phyloP scores from a whole-genome alignment of 1,140 invertebrate genomes.

The Diuraphis noxia region DNA sequence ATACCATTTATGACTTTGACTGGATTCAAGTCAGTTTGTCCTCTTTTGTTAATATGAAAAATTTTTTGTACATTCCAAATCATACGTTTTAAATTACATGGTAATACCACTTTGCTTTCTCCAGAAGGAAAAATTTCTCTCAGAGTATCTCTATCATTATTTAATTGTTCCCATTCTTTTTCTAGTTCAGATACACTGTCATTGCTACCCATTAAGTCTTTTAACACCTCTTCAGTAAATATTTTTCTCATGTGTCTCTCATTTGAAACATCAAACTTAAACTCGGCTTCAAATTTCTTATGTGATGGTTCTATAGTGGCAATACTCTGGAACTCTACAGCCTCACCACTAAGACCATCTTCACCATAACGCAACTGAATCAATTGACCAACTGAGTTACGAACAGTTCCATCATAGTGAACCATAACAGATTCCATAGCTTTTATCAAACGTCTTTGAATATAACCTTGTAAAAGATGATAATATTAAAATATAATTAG shows the following conservation, averaged over 20 bases:
- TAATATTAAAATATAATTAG: not conserved
- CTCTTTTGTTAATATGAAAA: constrained; percentile 95
- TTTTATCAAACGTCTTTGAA: constrained; percentile 98
- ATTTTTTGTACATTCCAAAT: constrained; percentile 99
- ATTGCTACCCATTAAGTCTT: constrained; percentile 88
- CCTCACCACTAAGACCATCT: constrained; percentile 93
- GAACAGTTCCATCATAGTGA: constrained; percentile 94
- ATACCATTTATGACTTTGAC: constrained; percentile 82
- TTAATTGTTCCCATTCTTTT: constrained; percentile 92
- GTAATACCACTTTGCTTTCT: constrained; percentile 89
- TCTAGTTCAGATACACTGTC: constrained; percentile 90
- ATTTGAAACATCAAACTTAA: constrained; percentile 94
- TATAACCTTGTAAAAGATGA: constrained; percentile 71
- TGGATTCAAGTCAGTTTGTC: constrained; percentile 92
- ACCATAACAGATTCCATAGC: constrained; percentile 99
- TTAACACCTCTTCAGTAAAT: constrained; percentile 93
- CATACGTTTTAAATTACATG: constrained; percentile 97
- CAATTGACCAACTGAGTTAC: constrained; percentile 93
- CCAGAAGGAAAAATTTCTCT: constrained; percentile 84
- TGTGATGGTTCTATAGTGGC: constrained; percentile 96
- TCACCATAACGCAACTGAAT: constrained; percentile 98
- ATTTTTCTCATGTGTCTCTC: constrained; percentile 88
- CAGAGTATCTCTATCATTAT: constrained; percentile 81
- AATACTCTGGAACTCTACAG: constrained; percentile 94
- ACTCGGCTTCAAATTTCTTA: constrained; percentile 92